phyloP scores from a whole-genome alignment of 2,888 invertebrate species.

The Gastrophysa polygoni region DNA sequence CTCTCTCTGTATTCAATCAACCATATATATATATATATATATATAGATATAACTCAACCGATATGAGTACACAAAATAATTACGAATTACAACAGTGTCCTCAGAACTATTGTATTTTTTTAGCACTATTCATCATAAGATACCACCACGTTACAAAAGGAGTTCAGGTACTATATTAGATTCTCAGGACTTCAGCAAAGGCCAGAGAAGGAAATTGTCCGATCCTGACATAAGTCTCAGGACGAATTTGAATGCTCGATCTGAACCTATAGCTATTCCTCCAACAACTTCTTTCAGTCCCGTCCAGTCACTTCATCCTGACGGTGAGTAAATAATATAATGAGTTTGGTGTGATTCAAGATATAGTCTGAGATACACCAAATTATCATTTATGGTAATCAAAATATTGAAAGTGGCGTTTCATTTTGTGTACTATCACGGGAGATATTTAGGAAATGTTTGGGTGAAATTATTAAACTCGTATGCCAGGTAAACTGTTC shows the following conservation, averaged over 20 bases:
- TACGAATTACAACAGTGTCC: too few relatives aligned
- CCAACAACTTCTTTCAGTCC: conserved; percentile 51
- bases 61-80: too few relatives aligned
- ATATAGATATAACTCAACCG: too few relatives aligned
- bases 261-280: conserved; percentile 57
- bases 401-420: too few relatives aligned
- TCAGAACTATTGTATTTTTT: conserved; percentile 20
- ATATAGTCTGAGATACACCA: too few relatives aligned
- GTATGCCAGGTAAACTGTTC: too few relatives aligned
- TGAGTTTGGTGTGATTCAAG: not conserved
- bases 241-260: conserved; percentile 44
- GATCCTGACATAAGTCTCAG: conserved; percentile 85
- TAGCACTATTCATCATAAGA: conserved; percentile 63
- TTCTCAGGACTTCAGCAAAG: conserved; percentile 56
- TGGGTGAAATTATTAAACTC: too few relatives aligned
- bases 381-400: too few relatives aligned
- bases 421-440: too few relatives aligned
- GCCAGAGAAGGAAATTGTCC: conserved; percentile 79
- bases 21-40: too few relatives aligned
- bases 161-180: conserved; percentile 72
- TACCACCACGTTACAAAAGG: conserved; percentile 71
- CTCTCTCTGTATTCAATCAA: too few relatives aligned
- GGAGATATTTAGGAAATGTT: too few relatives aligned
- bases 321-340: conserved; percentile 41
- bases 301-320: conserved; percentile 51